These are phyloP conservation scores for Platypus cylindrus DNA, from an alignment of 2,888 invertebrate species.

Conservation along the genomic window DNA sequence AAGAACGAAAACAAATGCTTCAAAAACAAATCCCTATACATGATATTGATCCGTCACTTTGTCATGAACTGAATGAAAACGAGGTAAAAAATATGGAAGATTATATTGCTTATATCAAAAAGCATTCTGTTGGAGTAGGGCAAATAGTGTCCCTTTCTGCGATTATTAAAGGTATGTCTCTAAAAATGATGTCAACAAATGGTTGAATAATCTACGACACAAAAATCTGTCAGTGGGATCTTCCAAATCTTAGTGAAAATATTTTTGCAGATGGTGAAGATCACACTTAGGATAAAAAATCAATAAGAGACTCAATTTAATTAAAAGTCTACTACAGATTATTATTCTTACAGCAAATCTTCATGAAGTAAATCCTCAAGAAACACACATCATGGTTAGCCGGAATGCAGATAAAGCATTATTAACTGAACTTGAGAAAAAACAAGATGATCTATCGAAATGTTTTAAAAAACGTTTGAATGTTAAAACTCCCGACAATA, in stretches of 20 bases:
- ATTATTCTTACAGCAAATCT: conserved; percentile 12
- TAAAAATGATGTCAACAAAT: no score
- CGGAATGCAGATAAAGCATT: conserved; percentile 24
- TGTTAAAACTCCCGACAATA: no score
- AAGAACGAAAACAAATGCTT: conserved; percentile 63
- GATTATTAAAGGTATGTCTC: conserved; percentile 18
- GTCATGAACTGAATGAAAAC: conserved; percentile 40
- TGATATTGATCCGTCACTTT: conserved; percentile 57
- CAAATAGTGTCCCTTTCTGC: conserved; percentile 26
- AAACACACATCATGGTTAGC: conserved; percentile 24
- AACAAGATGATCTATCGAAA: conserved; percentile 15
- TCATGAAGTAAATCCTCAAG: conserved; percentile 16
- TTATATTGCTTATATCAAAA: conserved; percentile 33
- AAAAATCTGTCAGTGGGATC: no score
- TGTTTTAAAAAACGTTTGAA: conserved; percentile 11
- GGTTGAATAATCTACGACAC: no score
- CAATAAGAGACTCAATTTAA: no score
- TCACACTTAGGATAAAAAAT: no score
- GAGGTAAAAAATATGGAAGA: conserved; percentile 34
- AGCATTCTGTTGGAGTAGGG: conserved; percentile 32
- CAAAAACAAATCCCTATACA: conserved; percentile 77
- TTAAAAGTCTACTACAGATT: no score
- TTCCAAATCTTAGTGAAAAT: no score
- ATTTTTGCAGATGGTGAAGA: no score
- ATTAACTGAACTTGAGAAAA: conserved; percentile 25